Evolutionary conservation across 2,888 invertebrate genomes (phyloP), one percentile per base, ranked within the genome.

Genomic region (Lasioglossum lativentre): DNA sequence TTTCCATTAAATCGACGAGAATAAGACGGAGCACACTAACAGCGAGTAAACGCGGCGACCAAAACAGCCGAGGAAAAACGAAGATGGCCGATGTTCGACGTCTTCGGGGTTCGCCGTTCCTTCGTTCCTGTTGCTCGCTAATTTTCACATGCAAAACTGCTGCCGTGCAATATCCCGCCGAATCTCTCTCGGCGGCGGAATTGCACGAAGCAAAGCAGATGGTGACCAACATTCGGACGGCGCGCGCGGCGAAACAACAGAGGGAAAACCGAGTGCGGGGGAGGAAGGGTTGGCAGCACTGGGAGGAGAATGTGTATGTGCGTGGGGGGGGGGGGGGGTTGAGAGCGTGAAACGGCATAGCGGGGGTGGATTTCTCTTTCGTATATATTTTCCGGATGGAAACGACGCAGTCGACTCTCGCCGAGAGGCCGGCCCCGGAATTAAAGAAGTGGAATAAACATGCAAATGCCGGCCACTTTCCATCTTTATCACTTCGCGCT

Each of bases 371-470:
- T 40, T 76, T 75, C 74, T 34, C 34, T 63, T 78, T 78, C 72
- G 66, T 76, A 59, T 68, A 79, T 83, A 83, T 85, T 83, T 83
- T 83, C 83, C 79, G 42, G 52, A 72, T 72, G 75, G 66, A 80
- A 81, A 76, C 59, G 73, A 66, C 16, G 70, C 66, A 45, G 83
- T 14, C 72, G 75, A 56, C 30, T 71, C 71, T 66, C 76, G 52
- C 34, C 30, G 82, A 66, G 52, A 45, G 78, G 83, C 78, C 78
- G 38, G 82, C 72, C 63, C 78, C 78, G 89, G 90, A 92, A 93
- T 93, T 93, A 92, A 93, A 90, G 90, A 89, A 92, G 90, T 84
- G 92, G 89, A 92, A 93, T 93, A 93, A 93, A 93, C 92, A 93
- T 93, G 93, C 93, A 93, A 93, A 93, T 93, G 92, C 88, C 85